phyloP scores from a whole-genome alignment of 2,888 invertebrate genomes.

The Malacosoma neustria region DNA sequence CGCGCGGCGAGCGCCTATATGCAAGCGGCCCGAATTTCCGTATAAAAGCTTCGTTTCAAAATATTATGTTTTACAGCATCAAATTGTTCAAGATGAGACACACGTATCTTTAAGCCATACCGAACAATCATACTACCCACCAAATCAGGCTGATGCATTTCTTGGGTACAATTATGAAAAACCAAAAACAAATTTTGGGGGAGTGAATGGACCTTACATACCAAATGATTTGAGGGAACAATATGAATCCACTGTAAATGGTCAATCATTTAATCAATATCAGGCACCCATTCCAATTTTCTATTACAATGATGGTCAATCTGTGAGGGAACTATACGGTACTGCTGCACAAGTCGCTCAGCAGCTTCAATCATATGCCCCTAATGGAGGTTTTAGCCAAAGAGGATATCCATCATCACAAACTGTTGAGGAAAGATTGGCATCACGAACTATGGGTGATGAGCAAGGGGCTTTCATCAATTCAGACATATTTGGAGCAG shows the following conservation, averaged over 20 bases:
- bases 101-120: not conserved
- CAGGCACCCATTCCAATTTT: not conserved
- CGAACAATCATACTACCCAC: not conserved
- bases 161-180: not conserved
- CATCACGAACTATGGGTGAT: not conserved
- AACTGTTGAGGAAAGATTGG: not conserved
- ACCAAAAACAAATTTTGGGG: not conserved
- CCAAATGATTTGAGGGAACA: not conserved
- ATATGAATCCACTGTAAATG: not conserved
- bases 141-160: not conserved
- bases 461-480: not conserved
- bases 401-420: not conserved
- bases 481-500: not conserved
- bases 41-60: not conserved
- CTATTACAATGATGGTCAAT: not conserved
- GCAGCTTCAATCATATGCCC: not conserved
- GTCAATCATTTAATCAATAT: not conserved
- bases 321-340: not conserved
- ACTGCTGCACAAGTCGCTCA: not conserved
- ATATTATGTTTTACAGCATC: not conserved
- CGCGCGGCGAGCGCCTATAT: too few species aligned
- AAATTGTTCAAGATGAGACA: not conserved
- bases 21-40: too few species aligned
- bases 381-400: not conserved
- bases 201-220: not conserved